phyloP scores from a whole-genome alignment of 2,888 invertebrate species.

The Acanthoscelides obtectus region DNA sequence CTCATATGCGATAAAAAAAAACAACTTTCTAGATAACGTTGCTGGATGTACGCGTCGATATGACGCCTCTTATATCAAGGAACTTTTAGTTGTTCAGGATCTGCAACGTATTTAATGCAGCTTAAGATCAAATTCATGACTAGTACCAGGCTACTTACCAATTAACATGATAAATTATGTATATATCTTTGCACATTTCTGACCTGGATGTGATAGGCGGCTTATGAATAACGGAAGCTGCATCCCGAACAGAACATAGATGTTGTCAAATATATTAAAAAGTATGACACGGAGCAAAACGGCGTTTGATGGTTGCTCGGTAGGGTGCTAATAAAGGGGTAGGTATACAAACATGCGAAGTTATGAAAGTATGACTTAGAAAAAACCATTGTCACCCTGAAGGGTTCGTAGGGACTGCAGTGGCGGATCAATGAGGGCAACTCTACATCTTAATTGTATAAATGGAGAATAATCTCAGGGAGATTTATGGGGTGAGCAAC shows the following conservation, averaged over 20 bases:
- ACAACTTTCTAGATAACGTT: too few species aligned
- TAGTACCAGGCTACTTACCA: too few species aligned
- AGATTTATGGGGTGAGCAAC: too few species aligned
- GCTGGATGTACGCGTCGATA: too few species aligned
- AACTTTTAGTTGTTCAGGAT: too few species aligned
- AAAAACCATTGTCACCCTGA: neutral
- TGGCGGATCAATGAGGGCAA: neutral
- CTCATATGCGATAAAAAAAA: too few species aligned
- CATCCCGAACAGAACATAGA: slow-evolving; percentile 5
- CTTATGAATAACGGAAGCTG: neutral
- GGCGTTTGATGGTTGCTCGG: slow-evolving; percentile 13
- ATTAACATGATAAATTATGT: too few species aligned
- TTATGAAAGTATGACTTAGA: slow-evolving; percentile 9
- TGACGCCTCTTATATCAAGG: too few species aligned
- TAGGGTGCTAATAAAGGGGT: slow-evolving; percentile 22
- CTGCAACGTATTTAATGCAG: too few species aligned
- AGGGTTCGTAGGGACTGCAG: neutral
- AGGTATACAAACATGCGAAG: slow-evolving; percentile 17
- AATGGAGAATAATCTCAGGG: too few species aligned
- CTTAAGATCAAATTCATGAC: too few species aligned
- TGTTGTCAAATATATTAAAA: slow-evolving; percentile 12
- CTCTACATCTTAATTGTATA: neutral
- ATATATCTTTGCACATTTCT: too few species aligned
- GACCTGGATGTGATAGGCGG: neutral
- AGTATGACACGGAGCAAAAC: slow-evolving; percentile 13